These are phyloP conservation scores for Trypoxylus dichotomus DNA, from an alignment of 1,140 invertebrate genomes.

Conservation along the genomic window DNA sequence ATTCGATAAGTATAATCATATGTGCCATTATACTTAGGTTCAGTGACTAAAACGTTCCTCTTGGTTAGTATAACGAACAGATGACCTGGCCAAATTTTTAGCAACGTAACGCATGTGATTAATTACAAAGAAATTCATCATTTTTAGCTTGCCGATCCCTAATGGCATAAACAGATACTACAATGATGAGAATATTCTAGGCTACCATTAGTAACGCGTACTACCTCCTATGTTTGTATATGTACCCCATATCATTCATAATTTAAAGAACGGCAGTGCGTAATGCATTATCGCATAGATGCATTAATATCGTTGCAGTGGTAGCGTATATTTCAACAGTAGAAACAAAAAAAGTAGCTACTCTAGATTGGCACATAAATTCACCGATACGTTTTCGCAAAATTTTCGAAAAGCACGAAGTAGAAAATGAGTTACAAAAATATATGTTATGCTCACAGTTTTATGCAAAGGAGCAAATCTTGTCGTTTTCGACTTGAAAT, in stretches of 20 bases:
- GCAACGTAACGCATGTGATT: not conserved
- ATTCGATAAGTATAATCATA: too few species aligned
- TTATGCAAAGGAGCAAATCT: conserved; percentile 28
- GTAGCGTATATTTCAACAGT: too few species aligned
- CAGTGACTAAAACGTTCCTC: not conserved
- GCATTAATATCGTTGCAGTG: too few species aligned
- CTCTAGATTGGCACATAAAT: not conserved
- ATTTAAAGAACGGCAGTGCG: not conserved
- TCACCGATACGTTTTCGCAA: too few species aligned
- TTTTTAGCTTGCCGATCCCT: conserved; percentile 10
- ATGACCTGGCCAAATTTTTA: not conserved
- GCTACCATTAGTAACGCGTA: not conserved
- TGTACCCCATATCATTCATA: not conserved
- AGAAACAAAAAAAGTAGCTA: not conserved
- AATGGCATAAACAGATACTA: conserved; percentile 21
- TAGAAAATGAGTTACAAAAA: too few species aligned
- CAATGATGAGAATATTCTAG: not conserved
- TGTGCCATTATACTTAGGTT: too few species aligned
- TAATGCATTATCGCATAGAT: not conserved
- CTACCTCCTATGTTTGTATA: not conserved
- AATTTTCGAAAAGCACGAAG: too few species aligned
- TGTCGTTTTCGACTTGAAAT: conserved; percentile 32
- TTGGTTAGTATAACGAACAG: not conserved
- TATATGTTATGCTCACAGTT: conserved; percentile 32
- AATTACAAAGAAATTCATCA: not conserved